A percentile compares a stretch with the other conserved stretches of the same genome.
phyloP scores from a whole-genome alignment of 2,797 vertebrate genomes.

The Xenopus petersii region DNA sequence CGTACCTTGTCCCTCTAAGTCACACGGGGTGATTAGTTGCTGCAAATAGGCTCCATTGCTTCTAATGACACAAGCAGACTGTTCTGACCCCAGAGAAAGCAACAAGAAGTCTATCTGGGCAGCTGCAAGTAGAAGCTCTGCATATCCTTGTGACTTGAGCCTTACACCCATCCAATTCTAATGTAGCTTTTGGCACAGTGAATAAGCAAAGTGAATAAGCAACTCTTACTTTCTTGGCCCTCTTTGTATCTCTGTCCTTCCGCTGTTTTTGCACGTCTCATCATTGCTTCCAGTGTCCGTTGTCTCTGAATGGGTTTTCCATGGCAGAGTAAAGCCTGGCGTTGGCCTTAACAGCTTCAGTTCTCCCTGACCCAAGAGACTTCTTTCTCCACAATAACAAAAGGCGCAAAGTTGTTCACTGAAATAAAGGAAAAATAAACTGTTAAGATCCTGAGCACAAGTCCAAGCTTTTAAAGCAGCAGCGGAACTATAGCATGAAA shows the following conservation, averaged over 20 bases:
- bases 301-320: constrained; percentile 63
- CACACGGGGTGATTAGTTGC: too few relatives aligned
- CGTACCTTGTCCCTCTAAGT: too few relatives aligned
- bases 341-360: constrained; percentile 83
- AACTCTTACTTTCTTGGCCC: constrained; percentile 76
- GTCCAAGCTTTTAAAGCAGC: too few relatives aligned
- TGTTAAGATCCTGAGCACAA: too few relatives aligned
- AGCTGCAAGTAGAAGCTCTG: too few relatives aligned
- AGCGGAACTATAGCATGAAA: too few relatives aligned
- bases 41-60: too few relatives aligned
- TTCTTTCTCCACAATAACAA: constrained; percentile 92
- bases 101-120: too few relatives aligned
- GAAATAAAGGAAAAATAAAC: constrained; percentile 43
- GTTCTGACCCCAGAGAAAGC: too few relatives aligned
- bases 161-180: not conserved
- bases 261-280: constrained; percentile 69
- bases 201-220: not conserved
- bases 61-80: too few relatives aligned
- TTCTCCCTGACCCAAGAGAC: constrained; percentile 95
- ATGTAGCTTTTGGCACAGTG: not conserved
- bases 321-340: constrained; percentile 70
- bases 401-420: constrained; percentile 92
- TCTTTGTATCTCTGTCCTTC: constrained; percentile 51
- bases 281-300: constrained; percentile 69
- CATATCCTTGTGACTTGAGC: not conserved